phyloP scores from a whole-genome alignment of 2,113 vertebrate genomes.

The Ardeotis arabs region DNA sequence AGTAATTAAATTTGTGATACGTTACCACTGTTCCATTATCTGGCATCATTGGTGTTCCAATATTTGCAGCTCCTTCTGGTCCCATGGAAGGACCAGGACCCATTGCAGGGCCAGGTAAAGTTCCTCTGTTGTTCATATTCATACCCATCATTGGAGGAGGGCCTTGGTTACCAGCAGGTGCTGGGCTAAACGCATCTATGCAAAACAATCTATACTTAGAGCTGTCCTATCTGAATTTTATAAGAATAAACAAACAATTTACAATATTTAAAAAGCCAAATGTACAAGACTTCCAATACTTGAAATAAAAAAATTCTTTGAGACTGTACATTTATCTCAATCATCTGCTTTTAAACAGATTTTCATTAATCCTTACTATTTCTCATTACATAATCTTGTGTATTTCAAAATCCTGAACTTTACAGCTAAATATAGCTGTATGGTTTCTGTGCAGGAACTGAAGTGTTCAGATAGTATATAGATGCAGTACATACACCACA shows the following conservation, averaged over 20 bases:
- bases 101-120: conserved; percentile 85
- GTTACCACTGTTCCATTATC: conserved; percentile 98
- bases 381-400: background rate
- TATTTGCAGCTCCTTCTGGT: conserved; percentile 90
- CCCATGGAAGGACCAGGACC: conserved; percentile 89
- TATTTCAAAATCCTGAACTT: background rate
- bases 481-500: background rate
- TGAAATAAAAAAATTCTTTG: conserved; percentile 64
- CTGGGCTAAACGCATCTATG: conserved; percentile 97
- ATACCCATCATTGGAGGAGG: conserved; percentile 97
- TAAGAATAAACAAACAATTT: conserved; percentile 74
- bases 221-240: conserved; percentile 78
- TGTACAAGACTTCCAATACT: conserved; percentile 58
- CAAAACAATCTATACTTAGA: conserved; percentile 91
- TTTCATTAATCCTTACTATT: background rate
- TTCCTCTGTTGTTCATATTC: conserved; percentile 93
- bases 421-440: background rate
- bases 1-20: conserved; percentile 82
- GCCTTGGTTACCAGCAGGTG: conserved; percentile 91
- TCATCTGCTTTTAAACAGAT: conserved; percentile 59
- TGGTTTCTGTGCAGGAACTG: background rate
- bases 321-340: conserved; percentile 73
- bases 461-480: background rate
- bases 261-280: conserved; percentile 67
- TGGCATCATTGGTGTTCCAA: conserved; percentile 90